phyloP scores from a whole-genome alignment of 2,113 vertebrate species.

The Typhlomys cinereus region DNA sequence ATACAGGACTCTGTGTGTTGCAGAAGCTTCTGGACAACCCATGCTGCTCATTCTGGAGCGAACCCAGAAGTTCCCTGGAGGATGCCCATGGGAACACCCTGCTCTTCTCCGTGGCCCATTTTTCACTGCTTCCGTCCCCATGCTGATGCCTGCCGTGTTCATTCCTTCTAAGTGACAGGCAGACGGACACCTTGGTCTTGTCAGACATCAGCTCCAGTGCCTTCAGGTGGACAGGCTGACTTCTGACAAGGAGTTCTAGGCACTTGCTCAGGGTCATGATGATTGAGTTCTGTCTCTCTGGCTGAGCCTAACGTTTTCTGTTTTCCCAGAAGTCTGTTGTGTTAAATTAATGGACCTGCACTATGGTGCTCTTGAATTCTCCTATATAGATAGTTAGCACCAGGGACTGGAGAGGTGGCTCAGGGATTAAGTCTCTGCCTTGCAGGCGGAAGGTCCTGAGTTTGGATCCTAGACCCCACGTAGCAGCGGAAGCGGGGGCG shows the following conservation, averaged over 20 bases:
- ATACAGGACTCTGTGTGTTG: neutral
- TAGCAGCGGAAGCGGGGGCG: too few relatives aligned
- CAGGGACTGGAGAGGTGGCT: too few relatives aligned
- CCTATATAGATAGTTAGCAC: neutral
- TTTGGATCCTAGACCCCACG: too few relatives aligned
- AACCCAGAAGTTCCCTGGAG: neutral
- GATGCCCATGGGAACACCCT: neutral
- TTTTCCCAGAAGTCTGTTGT: neutral
- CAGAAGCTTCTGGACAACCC: accelerated
- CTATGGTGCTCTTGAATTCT: neutral
- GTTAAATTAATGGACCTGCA: neutral
- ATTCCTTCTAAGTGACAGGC: neutral
- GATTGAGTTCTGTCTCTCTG: neutral
- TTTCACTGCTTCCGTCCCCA: neutral
- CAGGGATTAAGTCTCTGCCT: too few relatives aligned
- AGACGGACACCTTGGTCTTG: neutral
- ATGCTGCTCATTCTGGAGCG: accelerated
- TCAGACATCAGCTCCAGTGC: neutral
- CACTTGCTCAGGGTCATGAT: neutral
- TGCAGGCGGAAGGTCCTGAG: too few relatives aligned
- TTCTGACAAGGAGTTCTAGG: neutral
- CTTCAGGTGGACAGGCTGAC: neutral
- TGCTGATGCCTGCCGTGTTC: neutral
- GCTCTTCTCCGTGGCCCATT: neutral
- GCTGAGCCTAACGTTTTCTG: neutral